Evolutionary conservation across 2,888 invertebrate genomes (phyloP), one percentile per base, ranked within the genome.

Genomic region (Nomada fucata): DNA sequence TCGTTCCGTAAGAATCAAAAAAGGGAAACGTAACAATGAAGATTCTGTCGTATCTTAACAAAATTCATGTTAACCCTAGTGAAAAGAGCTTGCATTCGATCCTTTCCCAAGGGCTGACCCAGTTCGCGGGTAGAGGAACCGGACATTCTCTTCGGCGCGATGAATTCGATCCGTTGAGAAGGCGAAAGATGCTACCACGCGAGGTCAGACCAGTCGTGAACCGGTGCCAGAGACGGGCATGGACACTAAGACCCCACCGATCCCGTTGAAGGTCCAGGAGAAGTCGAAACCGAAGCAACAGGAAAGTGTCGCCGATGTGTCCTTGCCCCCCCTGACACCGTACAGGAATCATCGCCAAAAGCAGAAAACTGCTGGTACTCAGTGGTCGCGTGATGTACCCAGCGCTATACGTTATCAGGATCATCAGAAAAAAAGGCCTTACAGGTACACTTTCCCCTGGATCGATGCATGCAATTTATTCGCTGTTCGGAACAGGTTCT

Each of bases 181-280:
- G 84, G 75, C 72, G 81, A 73, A 89, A 86, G 84, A 91, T 91
- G 91, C 67, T 82, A 82, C 79, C 72, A 78, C 83, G 77, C 79
- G 84, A 72, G 87, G 83, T 89, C 85, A 84, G 77, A 75, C 70
- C 88, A 88, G 87, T 86, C 63, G 86, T 47, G 83, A 81, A 72
- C 74, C 83, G 90, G 88, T 89, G 89, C 79, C 86, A 85, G 84
- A 89, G 88, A 86, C 88, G 92, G 93, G 92, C 82, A 93, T 93
- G 93, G 93, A 93, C 92, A 92, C 93, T 89, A 93, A 91, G 92
- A 92, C 93, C 79, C 93, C 93, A 77, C 91, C 93, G 83, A 93
- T 93, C 83, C 90, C 91, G 88, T 78, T 90, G 82, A 93, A 92
- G 89, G 89, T 91, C 84, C 91, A 91, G 88, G 92, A 93, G 86